Evolutionary conservation across 2,113 vertebrate genomes (phyloP), one percentile per base, ranked within the genome.

Genomic region (Myanophis thanlyinensis): DNA sequence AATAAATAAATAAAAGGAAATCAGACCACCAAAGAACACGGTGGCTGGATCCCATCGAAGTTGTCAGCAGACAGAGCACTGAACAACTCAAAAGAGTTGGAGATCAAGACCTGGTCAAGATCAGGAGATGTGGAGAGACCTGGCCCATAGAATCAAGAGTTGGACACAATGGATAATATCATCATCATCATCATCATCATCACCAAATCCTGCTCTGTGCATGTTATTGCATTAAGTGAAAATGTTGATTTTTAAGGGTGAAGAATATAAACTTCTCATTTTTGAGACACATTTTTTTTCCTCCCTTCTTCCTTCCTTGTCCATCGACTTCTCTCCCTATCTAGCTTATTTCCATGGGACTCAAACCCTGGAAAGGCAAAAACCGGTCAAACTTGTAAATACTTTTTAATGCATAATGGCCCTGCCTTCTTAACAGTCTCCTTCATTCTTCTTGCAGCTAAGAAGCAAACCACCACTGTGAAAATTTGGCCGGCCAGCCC

Each of bases 351-450:
- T 49, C 51, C 3, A 44, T 3, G 10, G 18, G 44, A 84, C 15
- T 54, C 52, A 30, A 13, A 44, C 18, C 15, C 30, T 44, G 23
- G 52, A 56, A 85, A 85, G 59, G 20, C 62, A 9, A 91, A 80
- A 85, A 91, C 89, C 85, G 80, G 59, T 91, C 59, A 51, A 87
- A 84, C 59, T 20, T 84, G 86, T 91, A 93, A 93, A 84, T 59
- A 56, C 90, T 89, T 89, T 91, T 93, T 91, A 91, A 93, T 59
- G 62, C 25, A 56, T 90, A 44, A 89, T 93, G 80, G 59, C 85
- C 80, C 47, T 88, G 87, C 47, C 87, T 59, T 89, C 46, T 85
- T n/a, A 93, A 91, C 51, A 67, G 62, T 53, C 10, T n/a, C 48
- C 18, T 85, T 12, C 10, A 44, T 25, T 85, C 91, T 85, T 85